Evolutionary conservation across 2,888 invertebrate species (phyloP).

Genomic region (Dasysyrphus tricinctus): DNA sequence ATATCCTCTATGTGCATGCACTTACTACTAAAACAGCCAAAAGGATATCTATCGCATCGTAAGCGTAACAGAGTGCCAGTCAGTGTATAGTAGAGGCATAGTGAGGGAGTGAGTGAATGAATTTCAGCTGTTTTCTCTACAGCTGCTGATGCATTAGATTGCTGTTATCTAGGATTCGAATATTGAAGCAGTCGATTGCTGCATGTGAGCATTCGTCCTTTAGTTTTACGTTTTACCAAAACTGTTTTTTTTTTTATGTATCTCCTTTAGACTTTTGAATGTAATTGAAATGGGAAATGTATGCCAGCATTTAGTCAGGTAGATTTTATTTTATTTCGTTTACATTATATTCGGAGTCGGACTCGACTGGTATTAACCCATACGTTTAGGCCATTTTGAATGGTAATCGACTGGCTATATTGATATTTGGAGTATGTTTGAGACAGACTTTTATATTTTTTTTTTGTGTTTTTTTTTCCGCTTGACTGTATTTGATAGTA

Average conservation of each 20-base stretch:
- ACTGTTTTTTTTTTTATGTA: neutral
- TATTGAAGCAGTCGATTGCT: slow-evolving; percentile 28
- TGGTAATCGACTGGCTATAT: slow-evolving; percentile 49
- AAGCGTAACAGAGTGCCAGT: slow-evolving; percentile 21
- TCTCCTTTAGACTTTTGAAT: slow-evolving; percentile 10
- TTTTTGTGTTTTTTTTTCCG: slow-evolving; percentile 13
- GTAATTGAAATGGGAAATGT: slow-evolving; percentile 73
- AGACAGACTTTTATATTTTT: slow-evolving; percentile 1
- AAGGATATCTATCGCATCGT: slow-evolving; percentile 41
- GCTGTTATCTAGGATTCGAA: slow-evolving; percentile 66
- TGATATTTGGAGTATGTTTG: slow-evolving; percentile 3
- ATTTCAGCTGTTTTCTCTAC: slow-evolving; percentile 64
- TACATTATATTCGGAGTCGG: slow-evolving; percentile 10
- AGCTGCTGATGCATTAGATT: slow-evolving; percentile 75
- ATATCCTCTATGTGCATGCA: slow-evolving; percentile 72
- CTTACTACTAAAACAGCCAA: slow-evolving; percentile 65
- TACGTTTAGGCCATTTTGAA: slow-evolving; percentile 58
- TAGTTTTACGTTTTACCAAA: neutral
- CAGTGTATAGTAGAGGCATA: no score
- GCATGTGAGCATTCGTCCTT: slow-evolving; percentile 41
- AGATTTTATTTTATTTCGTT: slow-evolving; percentile 54
- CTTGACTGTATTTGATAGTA: slow-evolving; percentile 47
- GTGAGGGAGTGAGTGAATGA: slow-evolving; percentile 35
- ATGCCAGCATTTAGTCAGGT: slow-evolving; percentile 62
- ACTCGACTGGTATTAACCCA: slow-evolving; percentile 43